Evolutionary conservation across 2,888 invertebrate species (phyloP).

Genomic region (Cyclophora albipunctata): DNA sequence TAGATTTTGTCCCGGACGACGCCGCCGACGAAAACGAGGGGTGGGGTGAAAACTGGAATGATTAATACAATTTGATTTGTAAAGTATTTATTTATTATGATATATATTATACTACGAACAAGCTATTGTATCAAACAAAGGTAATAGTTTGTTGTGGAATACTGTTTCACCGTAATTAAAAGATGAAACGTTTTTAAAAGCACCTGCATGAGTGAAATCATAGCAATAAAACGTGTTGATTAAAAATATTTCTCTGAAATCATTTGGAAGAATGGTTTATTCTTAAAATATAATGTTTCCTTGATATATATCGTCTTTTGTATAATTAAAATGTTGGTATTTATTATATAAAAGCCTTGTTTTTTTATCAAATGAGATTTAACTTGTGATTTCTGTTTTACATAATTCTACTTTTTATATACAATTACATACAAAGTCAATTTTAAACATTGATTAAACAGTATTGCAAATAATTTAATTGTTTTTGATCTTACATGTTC

Average conservation of each 20-base stretch:
- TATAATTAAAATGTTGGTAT: not conserved
- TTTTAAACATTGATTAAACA: not conserved
- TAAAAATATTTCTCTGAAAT: slow-evolving; percentile 7
- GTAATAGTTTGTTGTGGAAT: not conserved
- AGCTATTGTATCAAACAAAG: not conserved
- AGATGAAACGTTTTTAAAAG: slow-evolving; percentile 1
- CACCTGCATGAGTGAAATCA: slow-evolving; percentile 7
- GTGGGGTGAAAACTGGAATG: slow-evolving; percentile 74
- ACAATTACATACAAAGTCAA: not conserved
- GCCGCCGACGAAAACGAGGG: slow-evolving; percentile 57
- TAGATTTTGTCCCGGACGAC: slow-evolving; percentile 63
- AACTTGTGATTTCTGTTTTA: too few relatives aligned
- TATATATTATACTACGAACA: not conserved
- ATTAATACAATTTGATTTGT: slow-evolving; percentile 24
- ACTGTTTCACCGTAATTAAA: not conserved
- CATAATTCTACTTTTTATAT: slow-evolving; percentile 2
- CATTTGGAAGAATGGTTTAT: slow-evolving; percentile 3
- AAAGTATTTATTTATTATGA: not conserved
- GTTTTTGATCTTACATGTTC: not conserved
- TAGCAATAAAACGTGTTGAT: slow-evolving; percentile 1
- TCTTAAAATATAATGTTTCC: not conserved
- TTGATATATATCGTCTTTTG: slow-evolving; percentile 1
- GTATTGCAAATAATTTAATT: not conserved
- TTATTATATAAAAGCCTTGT: not conserved
- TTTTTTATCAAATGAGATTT: too few relatives aligned